Percentiles rank a stretch among this genome's conserved stretches.
Evolutionary conservation across 2,113 vertebrate genomes (phyloP).

Genomic region (Trematocara marginatum): DNA sequence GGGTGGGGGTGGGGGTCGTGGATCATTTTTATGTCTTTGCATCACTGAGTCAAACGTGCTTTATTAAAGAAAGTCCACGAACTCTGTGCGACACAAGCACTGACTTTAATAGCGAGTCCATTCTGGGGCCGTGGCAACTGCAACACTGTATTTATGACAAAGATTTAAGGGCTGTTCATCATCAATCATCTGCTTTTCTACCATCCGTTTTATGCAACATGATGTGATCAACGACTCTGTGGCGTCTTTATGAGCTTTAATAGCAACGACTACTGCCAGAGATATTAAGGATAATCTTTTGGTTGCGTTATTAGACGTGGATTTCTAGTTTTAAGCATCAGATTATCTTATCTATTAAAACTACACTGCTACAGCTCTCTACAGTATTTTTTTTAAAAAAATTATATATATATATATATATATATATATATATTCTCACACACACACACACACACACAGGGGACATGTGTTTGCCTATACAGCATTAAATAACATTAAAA

Average conservation of each 20-base stretch:
- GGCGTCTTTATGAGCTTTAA: background rate
- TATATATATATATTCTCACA: rapidly evolving
- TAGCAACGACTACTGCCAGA: background rate
- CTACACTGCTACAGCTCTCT: background rate
- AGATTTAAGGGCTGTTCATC: background rate
- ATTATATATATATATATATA: rapidly evolving
- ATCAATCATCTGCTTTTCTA: background rate
- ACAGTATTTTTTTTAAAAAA: background rate
- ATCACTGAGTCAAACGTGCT: background rate
- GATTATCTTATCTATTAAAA: background rate
- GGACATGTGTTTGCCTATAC: background rate
- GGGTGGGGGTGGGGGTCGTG: background rate
- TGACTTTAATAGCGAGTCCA: background rate
- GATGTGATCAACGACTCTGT: background rate
- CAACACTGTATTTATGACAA: background rate
- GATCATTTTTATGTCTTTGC: background rate
- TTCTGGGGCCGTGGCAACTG: background rate
- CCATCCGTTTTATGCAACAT: background rate
- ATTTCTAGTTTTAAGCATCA: background rate
- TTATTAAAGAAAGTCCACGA: background rate
- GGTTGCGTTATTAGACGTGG: background rate
- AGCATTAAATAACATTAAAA: background rate
- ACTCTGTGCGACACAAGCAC: background rate
- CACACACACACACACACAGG: no score
- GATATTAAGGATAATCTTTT: background rate